Conservation (phyloP, 2,113 vertebrate species). For the Melospiza melodia region DNA sequence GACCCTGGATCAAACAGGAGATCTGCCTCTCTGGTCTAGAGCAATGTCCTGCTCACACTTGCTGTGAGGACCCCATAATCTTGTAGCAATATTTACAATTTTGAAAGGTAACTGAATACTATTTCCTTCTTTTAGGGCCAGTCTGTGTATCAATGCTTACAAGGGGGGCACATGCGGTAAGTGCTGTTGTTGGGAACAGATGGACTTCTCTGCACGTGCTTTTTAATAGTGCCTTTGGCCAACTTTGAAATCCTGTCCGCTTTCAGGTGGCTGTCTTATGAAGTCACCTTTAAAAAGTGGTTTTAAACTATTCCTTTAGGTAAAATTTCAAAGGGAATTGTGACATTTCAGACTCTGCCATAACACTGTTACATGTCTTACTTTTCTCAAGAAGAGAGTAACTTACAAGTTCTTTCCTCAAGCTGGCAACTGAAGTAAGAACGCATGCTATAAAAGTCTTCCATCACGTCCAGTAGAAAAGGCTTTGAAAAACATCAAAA, state of each 20-base stretch:
- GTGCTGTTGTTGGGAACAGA: neutral
- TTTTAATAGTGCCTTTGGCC: neutral
- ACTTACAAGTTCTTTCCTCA: neutral
- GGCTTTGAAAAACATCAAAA: neutral
- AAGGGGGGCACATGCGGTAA: rapidly evolving
- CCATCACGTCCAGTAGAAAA: neutral
- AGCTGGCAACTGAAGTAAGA: neutral
- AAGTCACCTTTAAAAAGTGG: neutral
- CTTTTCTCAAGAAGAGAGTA: neutral
- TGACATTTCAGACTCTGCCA: neutral
- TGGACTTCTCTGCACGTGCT: neutral
- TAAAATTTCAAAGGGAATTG: neutral
- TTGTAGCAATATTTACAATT: neutral
- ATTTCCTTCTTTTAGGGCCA: neutral
- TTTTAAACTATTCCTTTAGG: neutral
- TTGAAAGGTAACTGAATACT: neutral
- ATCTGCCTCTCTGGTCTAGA: neutral
- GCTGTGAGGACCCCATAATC: neutral
- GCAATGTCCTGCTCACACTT: neutral
- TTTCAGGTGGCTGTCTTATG: neutral
- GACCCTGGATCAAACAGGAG: neutral
- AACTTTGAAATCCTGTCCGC: neutral
- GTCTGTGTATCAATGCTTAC: neutral
- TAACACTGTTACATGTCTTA: neutral
- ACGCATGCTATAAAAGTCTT: neutral